Evolutionary conservation across 2,113 vertebrate species (phyloP).

Genomic region (Heptranchias perlo): DNA sequence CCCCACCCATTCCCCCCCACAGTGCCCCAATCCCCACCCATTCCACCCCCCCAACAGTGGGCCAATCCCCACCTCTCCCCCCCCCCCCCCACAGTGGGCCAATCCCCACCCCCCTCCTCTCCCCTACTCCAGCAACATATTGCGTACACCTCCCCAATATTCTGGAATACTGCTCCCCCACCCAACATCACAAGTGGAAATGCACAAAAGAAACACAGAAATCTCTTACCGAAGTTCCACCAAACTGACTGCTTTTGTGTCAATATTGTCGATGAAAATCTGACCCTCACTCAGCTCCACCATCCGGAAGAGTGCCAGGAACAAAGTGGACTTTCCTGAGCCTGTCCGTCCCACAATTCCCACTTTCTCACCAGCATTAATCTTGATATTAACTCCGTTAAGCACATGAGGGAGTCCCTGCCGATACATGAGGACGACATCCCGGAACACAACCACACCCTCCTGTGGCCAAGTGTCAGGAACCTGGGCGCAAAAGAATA

Average conservation of each 20-base stretch:
- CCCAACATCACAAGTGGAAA: neutral
- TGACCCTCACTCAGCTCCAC: conserved; percentile 75
- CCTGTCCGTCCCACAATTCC: conserved; percentile 91
- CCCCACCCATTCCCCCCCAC: no score
- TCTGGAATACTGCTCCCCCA: no score
- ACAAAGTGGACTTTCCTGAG: conserved; percentile 89
- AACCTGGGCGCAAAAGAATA: conserved; percentile 54
- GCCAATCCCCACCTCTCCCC: no score
- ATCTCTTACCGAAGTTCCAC: conserved; percentile 66
- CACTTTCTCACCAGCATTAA: conserved; percentile 80
- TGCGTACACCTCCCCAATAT: no score
- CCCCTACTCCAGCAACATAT: no score
- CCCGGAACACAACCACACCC: conserved; percentile 73
- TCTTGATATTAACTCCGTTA: conserved; percentile 69
- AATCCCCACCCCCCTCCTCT: no score
- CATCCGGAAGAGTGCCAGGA: conserved; percentile 86
- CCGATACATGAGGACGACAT: conserved; percentile 71
- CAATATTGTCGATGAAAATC: conserved; percentile 76
- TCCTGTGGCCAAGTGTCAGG: conserved; percentile 67
- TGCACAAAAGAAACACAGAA: neutral
- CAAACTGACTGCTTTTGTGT: conserved; percentile 68
- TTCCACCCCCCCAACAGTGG: no score
- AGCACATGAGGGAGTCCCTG: conserved; percentile 78
- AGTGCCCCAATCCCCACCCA: no score
- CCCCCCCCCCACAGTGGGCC: no score